A percentile compares a stretch with the other conserved stretches of the same genome.
These are phyloP conservation scores for Xyliphius kryptos DNA, from an alignment of 2,113 vertebrate genomes.

Conservation along the genomic window DNA sequence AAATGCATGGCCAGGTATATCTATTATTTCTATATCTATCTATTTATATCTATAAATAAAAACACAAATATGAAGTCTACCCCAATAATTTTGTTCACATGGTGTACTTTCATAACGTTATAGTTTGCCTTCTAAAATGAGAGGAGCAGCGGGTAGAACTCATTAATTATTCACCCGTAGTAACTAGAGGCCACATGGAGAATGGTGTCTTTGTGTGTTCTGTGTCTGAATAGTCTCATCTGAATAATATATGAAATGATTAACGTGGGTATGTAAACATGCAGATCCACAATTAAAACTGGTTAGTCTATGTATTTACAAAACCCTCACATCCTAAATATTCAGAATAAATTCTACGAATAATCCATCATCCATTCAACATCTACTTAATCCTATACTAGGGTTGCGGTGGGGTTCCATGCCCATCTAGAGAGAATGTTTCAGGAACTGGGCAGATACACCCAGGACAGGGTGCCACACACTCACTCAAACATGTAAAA, in stretches of 20 bases:
- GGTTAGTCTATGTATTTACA: conserved; percentile 4
- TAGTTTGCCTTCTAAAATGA: conserved; percentile 22
- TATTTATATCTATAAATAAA: too few relatives aligned
- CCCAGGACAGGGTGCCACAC: too few relatives aligned
- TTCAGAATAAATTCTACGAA: too few relatives aligned
- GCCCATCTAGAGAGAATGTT: too few relatives aligned
- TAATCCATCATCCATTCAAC: too few relatives aligned
- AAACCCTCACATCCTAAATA: conserved; percentile 3
- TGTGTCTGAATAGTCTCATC: conserved; percentile 26
- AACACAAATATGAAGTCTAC: too few relatives aligned
- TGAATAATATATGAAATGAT: conserved; percentile 38
- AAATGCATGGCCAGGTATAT: too few relatives aligned
- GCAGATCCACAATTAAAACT: conserved; percentile 19
- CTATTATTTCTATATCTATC: too few relatives aligned
- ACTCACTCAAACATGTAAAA: too few relatives aligned
- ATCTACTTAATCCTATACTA: not conserved
- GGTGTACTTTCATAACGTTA: not conserved
- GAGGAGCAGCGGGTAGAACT: conserved; percentile 22
- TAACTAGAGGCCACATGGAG: conserved; percentile 35
- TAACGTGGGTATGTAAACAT: conserved; percentile 14
- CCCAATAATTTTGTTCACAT: not conserved
- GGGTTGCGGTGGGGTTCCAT: not conserved
- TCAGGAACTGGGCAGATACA: too few relatives aligned
- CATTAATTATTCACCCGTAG: conserved; percentile 38
- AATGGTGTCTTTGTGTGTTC: conserved; percentile 29